Conservation (phyloP, 64 coral and sea anemone species). For the Platygyra sinensis region DNA sequence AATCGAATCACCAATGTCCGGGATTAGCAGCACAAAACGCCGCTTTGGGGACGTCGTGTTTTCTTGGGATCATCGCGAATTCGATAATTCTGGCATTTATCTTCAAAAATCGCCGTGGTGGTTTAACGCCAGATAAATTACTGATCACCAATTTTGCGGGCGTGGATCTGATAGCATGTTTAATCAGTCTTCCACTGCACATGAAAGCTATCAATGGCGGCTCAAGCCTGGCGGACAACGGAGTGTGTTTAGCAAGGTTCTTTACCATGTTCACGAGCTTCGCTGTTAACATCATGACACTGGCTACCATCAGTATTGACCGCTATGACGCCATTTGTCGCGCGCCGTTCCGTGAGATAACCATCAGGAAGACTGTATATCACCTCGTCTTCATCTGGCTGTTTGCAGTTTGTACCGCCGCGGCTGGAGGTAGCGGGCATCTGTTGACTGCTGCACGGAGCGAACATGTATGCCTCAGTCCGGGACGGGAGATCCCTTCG, state of each 20-base stretch:
- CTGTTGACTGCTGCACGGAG: constrained; percentile 18
- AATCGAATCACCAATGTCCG: not conserved
- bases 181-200: constrained; percentile 63
- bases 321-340: constrained; percentile 68
- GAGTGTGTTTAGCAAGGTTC: constrained; percentile 57
- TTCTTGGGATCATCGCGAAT: constrained; percentile 23
- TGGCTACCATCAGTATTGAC: constrained; percentile 63
- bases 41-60: constrained; percentile 1
- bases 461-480: constrained; percentile 15
- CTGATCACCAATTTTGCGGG: constrained; percentile 38
- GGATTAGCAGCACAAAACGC: constrained; percentile 30
- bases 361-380: constrained; percentile 4
- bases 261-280: constrained; percentile 71
- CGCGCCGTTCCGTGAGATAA: constrained; percentile 48
- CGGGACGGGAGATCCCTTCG: not conserved
- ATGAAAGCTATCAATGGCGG: constrained; percentile 27
- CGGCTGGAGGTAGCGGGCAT: constrained; percentile 43
- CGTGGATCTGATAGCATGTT: constrained; percentile 17
- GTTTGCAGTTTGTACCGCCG: constrained; percentile 47
- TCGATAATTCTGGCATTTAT: constrained; percentile 13
- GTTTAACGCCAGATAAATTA: constrained; percentile 36
- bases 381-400: constrained; percentile 52
- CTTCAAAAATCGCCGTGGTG: not conserved
- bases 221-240: constrained; percentile 19
- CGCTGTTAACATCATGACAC: constrained; percentile 68